Percentiles rank a stretch among this genome's conserved stretches.
Conservation (phyloP, 2,113 vertebrate species). For the Lates calcarifer region DNA sequence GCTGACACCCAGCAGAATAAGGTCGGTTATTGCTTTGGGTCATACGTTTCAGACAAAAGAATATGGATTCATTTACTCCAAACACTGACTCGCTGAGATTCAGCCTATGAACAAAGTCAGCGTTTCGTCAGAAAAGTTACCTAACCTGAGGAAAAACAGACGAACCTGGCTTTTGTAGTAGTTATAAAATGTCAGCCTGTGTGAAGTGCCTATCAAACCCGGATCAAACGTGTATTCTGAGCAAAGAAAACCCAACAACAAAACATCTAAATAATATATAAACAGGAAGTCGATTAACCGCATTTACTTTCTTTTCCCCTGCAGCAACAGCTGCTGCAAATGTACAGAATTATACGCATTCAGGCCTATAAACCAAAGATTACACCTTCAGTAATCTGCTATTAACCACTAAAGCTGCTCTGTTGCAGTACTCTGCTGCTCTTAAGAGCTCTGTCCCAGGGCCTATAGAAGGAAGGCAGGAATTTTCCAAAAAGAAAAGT, state of each 20-base stretch:
- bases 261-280: neutral
- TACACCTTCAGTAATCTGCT: constrained; percentile 5
- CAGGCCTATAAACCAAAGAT: constrained; percentile 8
- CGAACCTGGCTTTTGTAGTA: neutral
- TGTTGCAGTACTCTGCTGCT: neutral
- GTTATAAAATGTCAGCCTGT: neutral
- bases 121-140: constrained; percentile 15
- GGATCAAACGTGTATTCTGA: neutral
- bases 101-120: neutral
- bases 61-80: constrained; percentile 45
- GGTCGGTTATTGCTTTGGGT: constrained; percentile 38
- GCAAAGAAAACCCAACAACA: neutral
- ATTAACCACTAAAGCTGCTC: constrained; percentile 5
- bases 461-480: neutral
- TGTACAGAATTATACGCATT: neutral
- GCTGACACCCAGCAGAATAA: constrained; percentile 45
- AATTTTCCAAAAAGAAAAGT: constrained; percentile 20
- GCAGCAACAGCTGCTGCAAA: neutral
- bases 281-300: neutral
- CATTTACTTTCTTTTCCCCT: neutral
- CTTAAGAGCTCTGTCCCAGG: neutral
- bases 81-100: neutral
- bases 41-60: neutral
- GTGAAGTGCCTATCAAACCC: neutral
- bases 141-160: constrained; percentile 1